These are phyloP conservation scores for Rousettus madagascariensis DNA, from an alignment of 2,797 vertebrate species.

Conservation along the genomic window DNA sequence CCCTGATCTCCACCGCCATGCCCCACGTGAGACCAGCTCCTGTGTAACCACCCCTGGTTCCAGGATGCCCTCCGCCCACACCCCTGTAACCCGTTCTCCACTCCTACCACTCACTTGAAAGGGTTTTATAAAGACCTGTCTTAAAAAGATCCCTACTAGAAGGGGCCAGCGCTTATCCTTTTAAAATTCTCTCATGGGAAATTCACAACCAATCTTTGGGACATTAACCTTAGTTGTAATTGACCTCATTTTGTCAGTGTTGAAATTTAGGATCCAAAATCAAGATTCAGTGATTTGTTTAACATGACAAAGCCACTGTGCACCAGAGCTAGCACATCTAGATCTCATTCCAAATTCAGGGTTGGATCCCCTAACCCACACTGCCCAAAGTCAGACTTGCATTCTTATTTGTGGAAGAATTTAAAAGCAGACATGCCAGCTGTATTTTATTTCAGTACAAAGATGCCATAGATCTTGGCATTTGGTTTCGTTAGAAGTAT, in stretches of 20 bases:
- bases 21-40: neutral
- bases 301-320: neutral
- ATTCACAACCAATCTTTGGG: neutral
- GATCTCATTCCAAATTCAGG: neutral
- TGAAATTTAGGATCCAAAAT: neutral
- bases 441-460: slow-evolving; percentile 33
- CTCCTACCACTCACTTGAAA: neutral
- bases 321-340: no score
- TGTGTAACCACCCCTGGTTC: neutral
- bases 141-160: neutral
- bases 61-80: neutral
- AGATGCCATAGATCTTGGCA: neutral
- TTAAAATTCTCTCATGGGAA: neutral
- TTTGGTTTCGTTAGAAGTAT: slow-evolving; percentile 46
- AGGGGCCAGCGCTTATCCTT: neutral
- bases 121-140: neutral
- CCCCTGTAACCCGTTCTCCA: neutral
- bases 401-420: neutral
- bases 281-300: neutral
- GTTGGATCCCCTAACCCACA: neutral
- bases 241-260: neutral
- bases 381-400: neutral
- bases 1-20: fast-evolving
- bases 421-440: neutral
- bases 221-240: neutral